Evolutionary conservation across 2,113 vertebrate genomes (phyloP), one percentile per base, ranked within the genome.

Genomic region (Morone chrysops): DNA sequence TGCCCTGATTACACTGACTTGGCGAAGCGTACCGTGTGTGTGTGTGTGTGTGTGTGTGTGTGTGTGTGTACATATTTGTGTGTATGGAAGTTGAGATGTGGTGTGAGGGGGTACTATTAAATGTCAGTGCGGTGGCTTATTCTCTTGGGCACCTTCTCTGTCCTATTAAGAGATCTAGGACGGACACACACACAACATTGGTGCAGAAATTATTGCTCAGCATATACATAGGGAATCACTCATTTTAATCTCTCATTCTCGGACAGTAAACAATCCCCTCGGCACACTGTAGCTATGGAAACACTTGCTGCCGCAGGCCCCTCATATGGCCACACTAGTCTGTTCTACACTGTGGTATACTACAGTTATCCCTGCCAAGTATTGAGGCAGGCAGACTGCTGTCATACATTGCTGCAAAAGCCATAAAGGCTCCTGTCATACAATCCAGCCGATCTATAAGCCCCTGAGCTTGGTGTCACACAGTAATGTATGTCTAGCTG

Each of bases 1-100:
- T 70, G 88, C 78, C 83, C 81, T 91, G 88, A 94, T 94, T 93
- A 92, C 86, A 86, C 87, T 83, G 84, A 85, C 82, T 88, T 90
- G 81, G 84, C 47, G 53, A 84, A 85, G 78, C 77, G 18, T 76
- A 61, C 75, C 43, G 22, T 41, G 38, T 76, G 38, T 67, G 50
- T 81, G 53, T 78, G 59, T 81, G 65, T 60, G 70, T 48, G 61
- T 59, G 45, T 18, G 40, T 62, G 45, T 36, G 61, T 13, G 9
- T 53, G 18, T 80, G 41, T 68, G 25, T 73, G 56, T 79, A 43
- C 57, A 41, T 79, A 59, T 84, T 57, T 76, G 56, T 86, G 82
- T 86, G 54, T 71, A 40, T 80, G 82, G 36, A 66, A 54, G 48
- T 22, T 7, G 62, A 41, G 53, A 74, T 53, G 22, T 20, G 9